A percentile compares a stretch with the other conserved stretches of the same genome.
These are phyloP conservation scores for Dermochelys coriacea DNA, from an alignment of 2,797 vertebrate genomes.

Conservation along the genomic window DNA sequence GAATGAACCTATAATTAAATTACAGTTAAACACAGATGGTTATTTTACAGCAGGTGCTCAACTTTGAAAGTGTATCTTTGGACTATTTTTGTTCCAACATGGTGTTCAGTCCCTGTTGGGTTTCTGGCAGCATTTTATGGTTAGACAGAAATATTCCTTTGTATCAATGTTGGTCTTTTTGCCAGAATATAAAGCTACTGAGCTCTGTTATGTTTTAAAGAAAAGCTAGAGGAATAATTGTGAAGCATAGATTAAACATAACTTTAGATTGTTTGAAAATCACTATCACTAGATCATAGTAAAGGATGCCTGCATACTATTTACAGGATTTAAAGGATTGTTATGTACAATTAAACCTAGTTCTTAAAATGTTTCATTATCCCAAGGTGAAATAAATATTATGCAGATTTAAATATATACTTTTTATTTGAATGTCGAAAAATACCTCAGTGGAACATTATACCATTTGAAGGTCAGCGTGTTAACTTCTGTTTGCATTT, in stretches of 20 bases:
- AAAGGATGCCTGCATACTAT: neutral
- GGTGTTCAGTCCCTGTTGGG: conserved; percentile 63
- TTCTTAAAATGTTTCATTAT: neutral
- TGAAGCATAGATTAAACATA: conserved; percentile 18
- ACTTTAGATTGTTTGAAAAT: neutral
- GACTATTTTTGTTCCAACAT: conserved; percentile 77
- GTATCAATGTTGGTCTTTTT: neutral
- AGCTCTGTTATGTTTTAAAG: conserved; percentile 19
- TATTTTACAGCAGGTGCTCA: conserved; percentile 83
- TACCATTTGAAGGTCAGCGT: neutral
- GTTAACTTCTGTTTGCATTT: neutral
- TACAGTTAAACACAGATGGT: conserved; percentile 85
- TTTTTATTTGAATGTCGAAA: neutral
- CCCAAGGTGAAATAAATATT: neutral
- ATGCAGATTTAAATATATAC: neutral
- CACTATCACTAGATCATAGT: neutral
- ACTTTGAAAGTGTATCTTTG: conserved; percentile 77
- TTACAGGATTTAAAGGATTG: neutral
- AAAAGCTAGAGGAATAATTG: conserved; percentile 31
- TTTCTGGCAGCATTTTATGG: conserved; percentile 69
- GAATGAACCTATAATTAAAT: conserved; percentile 85
- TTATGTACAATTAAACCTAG: neutral
- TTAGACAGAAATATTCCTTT: conserved; percentile 65
- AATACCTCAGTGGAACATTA: neutral
- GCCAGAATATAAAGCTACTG: neutral